Conservation (phyloP, 2,888 invertebrate genomes). For the Chorisops tibialis region DNA sequence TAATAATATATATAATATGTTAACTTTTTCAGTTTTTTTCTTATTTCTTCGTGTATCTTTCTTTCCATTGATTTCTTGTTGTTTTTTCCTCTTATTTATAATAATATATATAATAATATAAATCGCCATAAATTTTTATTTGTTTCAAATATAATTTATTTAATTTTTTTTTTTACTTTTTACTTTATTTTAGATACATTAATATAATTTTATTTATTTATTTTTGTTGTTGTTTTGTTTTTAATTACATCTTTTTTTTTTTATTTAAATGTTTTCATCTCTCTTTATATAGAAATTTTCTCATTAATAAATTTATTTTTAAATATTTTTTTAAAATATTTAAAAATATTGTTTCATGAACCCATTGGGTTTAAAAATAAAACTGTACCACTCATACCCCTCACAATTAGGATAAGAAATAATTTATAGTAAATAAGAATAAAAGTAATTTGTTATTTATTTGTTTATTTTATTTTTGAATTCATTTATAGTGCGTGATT, state of each 20-base stretch:
- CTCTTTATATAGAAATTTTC: conserved; percentile 37
- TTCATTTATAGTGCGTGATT: not conserved
- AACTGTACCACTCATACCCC: conserved; percentile 44
- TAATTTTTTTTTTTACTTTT: not conserved
- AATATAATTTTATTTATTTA: conserved; percentile 22
- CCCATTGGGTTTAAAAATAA: conserved; percentile 52
- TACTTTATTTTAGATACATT: conserved; percentile 26
- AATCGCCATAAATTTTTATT: not conserved
- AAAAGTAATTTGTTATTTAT: not conserved
- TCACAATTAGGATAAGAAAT: conserved; percentile 25
- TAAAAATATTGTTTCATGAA: conserved; percentile 44
- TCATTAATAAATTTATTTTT: conserved; percentile 36
- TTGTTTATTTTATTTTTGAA: no score
- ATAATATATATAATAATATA: not conserved
- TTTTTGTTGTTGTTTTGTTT: conserved; percentile 22
- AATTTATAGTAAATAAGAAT: not conserved
- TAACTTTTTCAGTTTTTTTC: conserved; percentile 38
- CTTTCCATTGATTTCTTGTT: not conserved
- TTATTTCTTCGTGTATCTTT: conserved; percentile 5
- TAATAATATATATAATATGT: conserved; percentile 34
- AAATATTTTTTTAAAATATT: conserved; percentile 40
- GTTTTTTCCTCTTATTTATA: not conserved
- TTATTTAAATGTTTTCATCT: conserved; percentile 36
- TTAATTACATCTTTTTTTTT: conserved; percentile 25
- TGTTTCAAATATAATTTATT: conserved; percentile 2